phyloP scores from a whole-genome alignment of 2,888 invertebrate genomes.

The Ormia ochracea region DNA sequence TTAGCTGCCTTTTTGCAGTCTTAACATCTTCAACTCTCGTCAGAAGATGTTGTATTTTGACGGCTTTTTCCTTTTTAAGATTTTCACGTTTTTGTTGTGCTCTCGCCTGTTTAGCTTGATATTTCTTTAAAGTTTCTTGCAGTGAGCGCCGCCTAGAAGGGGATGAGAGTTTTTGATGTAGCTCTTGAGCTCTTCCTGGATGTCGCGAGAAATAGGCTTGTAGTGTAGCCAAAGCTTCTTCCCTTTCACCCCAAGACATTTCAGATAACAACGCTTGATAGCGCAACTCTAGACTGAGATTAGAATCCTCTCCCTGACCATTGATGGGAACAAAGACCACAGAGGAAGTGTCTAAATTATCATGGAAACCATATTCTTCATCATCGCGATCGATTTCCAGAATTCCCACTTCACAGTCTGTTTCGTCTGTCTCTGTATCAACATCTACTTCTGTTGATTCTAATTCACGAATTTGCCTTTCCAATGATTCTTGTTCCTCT shows the following conservation, averaged over 20 bases:
- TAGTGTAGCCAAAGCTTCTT: constrained; percentile 86
- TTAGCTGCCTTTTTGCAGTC: constrained; percentile 89
- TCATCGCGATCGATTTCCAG: constrained; percentile 70
- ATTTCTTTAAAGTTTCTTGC: constrained; percentile 86
- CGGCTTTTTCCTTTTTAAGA: constrained; percentile 88
- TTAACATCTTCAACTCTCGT: constrained; percentile 91
- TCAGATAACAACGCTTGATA: constrained; percentile 84
- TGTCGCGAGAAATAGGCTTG: constrained; percentile 90
- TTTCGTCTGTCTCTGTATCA: constrained; percentile 89
- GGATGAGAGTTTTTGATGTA: constrained; percentile 95
- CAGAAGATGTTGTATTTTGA: constrained; percentile 89
- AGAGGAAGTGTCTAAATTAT: constrained; percentile 66
- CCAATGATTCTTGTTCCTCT: constrained; percentile 86
- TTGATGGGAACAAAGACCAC: constrained; percentile 72
- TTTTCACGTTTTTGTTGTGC: constrained; percentile 92
- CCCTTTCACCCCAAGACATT: constrained; percentile 91
- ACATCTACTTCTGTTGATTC: constrained; percentile 85
- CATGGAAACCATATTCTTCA: constrained; percentile 65
- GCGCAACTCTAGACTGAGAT: constrained; percentile 81
- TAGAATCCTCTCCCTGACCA: constrained; percentile 72
- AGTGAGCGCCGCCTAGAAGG: constrained; percentile 91
- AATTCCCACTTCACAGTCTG: constrained; percentile 76
- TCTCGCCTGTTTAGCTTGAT: constrained; percentile 93
- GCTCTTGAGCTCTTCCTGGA: constrained; percentile 92
- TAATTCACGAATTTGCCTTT: constrained; percentile 86